Evolutionary conservation across 2,888 invertebrate species (phyloP).

Genomic region (Epicampocera succincta): DNA sequence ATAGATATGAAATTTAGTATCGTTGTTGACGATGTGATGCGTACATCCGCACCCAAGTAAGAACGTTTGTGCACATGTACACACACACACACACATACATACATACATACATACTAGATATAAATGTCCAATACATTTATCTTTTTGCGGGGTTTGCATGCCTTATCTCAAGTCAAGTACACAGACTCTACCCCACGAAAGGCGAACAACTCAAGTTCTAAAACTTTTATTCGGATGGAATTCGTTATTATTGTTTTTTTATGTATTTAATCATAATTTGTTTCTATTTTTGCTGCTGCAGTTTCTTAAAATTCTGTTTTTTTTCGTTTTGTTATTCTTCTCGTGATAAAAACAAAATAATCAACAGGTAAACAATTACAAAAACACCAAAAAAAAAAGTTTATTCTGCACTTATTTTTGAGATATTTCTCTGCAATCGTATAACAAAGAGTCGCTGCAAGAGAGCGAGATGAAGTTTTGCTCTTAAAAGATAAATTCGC

Average conservation of each 20-base stretch:
- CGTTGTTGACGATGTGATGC: too few relatives aligned
- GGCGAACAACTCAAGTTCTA: too few relatives aligned
- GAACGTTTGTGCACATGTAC: too few relatives aligned
- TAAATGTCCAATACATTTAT: too few relatives aligned
- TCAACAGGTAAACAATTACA: conserved; percentile 58
- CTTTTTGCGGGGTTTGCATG: too few relatives aligned
- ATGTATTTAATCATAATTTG: neutral
- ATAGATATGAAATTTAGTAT: too few relatives aligned
- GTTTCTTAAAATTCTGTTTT: conserved; percentile 23
- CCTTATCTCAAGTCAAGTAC: too few relatives aligned
- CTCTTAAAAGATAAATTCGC: conserved; percentile 56
- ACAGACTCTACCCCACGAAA: too few relatives aligned
- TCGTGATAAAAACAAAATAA: conserved; percentile 46
- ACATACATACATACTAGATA: too few relatives aligned
- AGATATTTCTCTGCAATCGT: conserved; percentile 33
- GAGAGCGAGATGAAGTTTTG: conserved; percentile 9
- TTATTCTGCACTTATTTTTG: conserved; percentile 40
- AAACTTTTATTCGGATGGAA: too few relatives aligned
- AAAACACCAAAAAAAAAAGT: conserved; percentile 30
- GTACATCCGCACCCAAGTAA: too few relatives aligned
- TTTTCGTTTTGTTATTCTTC: conserved; percentile 25
- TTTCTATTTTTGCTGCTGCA: conserved; percentile 8
- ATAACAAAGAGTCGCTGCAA: neutral
- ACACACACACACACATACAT: too few relatives aligned
- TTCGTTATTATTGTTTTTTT: neutral